A percentile compares a stretch with the other conserved stretches of the same genome.
Conservation (phyloP, 2,113 vertebrate genomes). For the Engystomops pustulosus region DNA sequence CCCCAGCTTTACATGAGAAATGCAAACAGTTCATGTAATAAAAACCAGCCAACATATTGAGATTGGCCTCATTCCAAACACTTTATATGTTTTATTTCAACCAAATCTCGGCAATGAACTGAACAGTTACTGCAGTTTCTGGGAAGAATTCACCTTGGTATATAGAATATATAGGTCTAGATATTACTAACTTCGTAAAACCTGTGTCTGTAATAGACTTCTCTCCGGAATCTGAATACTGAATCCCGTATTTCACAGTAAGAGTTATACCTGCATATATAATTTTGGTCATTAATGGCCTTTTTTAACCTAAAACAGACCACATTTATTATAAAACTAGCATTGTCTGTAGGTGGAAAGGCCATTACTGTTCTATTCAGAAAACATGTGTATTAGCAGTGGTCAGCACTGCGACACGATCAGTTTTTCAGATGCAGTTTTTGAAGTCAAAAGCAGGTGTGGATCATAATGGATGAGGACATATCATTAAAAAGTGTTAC, state of each 20-base stretch:
- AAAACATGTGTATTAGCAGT: too few species aligned
- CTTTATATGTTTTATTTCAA: constrained; percentile 58
- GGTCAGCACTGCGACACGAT: too few species aligned
- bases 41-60: constrained; percentile 59
- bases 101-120: constrained; percentile 45
- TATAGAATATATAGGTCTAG: background rate
- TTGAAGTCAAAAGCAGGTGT: too few species aligned
- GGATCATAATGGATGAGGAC: too few species aligned
- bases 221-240: background rate
- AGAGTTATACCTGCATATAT: background rate
- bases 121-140: constrained; percentile 34
- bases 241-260: background rate
- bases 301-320: background rate
- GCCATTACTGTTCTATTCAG: background rate
- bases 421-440: too few species aligned
- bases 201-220: constrained; percentile 15
- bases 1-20: constrained; percentile 57
- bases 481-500: too few species aligned
- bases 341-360: background rate
- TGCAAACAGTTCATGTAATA: constrained; percentile 60
- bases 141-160: constrained; percentile 24
- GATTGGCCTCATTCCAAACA: constrained; percentile 51
- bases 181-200: constrained; percentile 32
- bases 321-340: background rate
- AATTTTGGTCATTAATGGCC: background rate